These are phyloP conservation scores for Chloroclystis v-ata DNA, from an alignment of 2,888 invertebrate genomes.

Conservation along the genomic window DNA sequence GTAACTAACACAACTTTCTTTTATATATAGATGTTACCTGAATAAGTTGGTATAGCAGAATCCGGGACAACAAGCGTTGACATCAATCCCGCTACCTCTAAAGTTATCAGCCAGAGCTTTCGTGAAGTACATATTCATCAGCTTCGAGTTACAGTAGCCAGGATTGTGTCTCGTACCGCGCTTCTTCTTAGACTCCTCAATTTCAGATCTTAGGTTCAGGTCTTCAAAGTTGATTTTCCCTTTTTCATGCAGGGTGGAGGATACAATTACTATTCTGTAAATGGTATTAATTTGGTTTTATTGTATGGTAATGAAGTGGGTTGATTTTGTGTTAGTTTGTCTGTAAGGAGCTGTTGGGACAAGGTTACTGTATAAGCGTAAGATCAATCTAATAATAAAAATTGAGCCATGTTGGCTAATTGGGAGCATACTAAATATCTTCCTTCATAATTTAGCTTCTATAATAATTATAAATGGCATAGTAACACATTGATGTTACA, in stretches of 20 bases:
- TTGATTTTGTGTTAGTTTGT: no score
- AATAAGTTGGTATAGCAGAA: slow-evolving; percentile 88
- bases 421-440: no score
- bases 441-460: no score
- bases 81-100: slow-evolving; percentile 77
- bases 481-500: no score
- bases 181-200: slow-evolving; percentile 55
- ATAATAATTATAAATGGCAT: no score
- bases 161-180: slow-evolving; percentile 62
- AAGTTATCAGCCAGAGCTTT: slow-evolving; percentile 79
- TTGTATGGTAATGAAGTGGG: no score
- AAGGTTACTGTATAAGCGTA: no score
- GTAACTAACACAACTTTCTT: neutral
- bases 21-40: slow-evolving; percentile 58
- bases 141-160: slow-evolving; percentile 86
- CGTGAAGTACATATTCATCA: slow-evolving; percentile 86
- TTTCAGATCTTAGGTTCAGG: slow-evolving; percentile 78
- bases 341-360: no score
- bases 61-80: slow-evolving; percentile 86
- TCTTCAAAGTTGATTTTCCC: slow-evolving; percentile 83
- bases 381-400: no score
- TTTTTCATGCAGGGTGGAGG: slow-evolving; percentile 83
- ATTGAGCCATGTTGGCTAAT: no score
- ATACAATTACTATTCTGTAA: slow-evolving; percentile 83
- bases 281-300: neutral